Conservation (phyloP, 2,113 vertebrate species). For the Elephas maximus region DNA sequence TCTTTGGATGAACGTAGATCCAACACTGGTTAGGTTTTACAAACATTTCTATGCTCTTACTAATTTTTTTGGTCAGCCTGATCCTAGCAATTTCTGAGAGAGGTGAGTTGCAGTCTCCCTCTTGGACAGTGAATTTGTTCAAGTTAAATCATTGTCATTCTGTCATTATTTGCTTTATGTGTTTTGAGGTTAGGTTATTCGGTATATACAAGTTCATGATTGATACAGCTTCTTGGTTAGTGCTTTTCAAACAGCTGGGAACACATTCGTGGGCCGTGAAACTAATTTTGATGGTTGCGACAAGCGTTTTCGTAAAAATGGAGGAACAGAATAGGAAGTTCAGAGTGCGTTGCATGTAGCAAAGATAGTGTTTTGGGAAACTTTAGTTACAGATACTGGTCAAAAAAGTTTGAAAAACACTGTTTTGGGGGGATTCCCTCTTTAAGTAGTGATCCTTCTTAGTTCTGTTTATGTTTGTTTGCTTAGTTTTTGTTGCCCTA, state of each 20-base stretch:
- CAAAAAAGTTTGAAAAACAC: no score
- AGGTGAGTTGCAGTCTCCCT: not conserved
- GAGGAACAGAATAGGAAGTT: not conserved
- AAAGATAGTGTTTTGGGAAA: not conserved
- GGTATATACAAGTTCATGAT: no score
- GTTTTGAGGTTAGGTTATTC: not conserved
- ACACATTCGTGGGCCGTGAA: not conserved
- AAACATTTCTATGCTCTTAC: not conserved
- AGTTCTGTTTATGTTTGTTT: not conserved
- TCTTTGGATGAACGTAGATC: not conserved
- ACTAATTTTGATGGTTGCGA: not conserved
- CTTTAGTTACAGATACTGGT: not conserved
- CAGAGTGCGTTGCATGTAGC: no score
- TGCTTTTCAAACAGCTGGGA: not conserved
- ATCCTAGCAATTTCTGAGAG: not conserved
- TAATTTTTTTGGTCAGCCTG: not conserved
- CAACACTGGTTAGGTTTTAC: no score
- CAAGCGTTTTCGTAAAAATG: not conserved
- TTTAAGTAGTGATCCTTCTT: not conserved
- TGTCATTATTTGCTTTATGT: no score
- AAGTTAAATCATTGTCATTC: not conserved
- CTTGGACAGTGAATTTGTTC: not conserved
- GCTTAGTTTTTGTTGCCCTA: not conserved
- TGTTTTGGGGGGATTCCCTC: not conserved
- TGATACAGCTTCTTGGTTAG: not conserved